A percentile compares a stretch with the other conserved stretches of the same genome.
Conservation (phyloP, 2,888 invertebrate genomes). For the Lithophane socia region DNA sequence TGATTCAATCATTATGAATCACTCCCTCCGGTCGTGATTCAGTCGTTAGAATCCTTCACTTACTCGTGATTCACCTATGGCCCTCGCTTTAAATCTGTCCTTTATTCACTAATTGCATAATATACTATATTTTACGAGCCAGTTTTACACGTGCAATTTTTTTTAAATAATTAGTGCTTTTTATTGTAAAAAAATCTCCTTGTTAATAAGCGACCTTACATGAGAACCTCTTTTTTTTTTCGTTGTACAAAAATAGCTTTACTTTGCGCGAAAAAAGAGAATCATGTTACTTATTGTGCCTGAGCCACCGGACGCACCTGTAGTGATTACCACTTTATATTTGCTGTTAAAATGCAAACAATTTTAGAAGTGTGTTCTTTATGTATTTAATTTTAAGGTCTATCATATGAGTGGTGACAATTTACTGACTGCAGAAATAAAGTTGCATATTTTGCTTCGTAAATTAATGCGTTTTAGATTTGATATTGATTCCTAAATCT, state of each 20-base stretch:
- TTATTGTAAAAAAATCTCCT: no score
- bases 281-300: slow-evolving; percentile 59
- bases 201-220: no score
- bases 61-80: no score
- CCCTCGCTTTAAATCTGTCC: no score
- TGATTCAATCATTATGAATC: no score
- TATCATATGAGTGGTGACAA: not conserved
- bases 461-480: slow-evolving; percentile 30
- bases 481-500: slow-evolving; percentile 18
- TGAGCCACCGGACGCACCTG: slow-evolving; percentile 61
- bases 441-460: slow-evolving; percentile 30
- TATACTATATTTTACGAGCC: no score
- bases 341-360: not conserved
- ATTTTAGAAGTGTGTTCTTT: slow-evolving; percentile 6
- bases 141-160: slow-evolving; percentile 6
- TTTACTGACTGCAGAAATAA: slow-evolving; percentile 14
- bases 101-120: no score
- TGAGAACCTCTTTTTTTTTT: not conserved
- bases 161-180: not conserved
- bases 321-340: slow-evolving; percentile 50
- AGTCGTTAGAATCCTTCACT: no score
- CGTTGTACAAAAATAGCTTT: slow-evolving; percentile 47
- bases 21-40: no score
- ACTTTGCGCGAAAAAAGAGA: slow-evolving; percentile 49
- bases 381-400: not conserved